These are phyloP conservation scores for Protobothrops flavoviridis DNA, from an alignment of 2,113 vertebrate genomes.

Conservation along the genomic window DNA sequence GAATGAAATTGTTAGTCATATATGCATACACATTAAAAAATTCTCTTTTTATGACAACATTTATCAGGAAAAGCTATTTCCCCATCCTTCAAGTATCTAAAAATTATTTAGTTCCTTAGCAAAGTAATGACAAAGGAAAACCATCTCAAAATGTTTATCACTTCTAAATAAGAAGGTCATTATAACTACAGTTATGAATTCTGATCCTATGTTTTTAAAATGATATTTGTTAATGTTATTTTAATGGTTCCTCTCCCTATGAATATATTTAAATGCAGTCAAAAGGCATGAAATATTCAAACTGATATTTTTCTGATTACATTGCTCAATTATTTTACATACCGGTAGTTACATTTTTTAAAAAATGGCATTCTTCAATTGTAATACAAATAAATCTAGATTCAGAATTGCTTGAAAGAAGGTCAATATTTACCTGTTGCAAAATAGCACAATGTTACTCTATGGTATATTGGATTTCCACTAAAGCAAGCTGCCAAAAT, in stretches of 20 bases:
- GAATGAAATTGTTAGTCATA: not conserved
- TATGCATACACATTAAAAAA: not conserved
- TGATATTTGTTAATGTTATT: slow-evolving; percentile 11
- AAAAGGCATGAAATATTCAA: slow-evolving; percentile 28
- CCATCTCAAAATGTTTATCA: not conserved
- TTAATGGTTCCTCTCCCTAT: slow-evolving; percentile 23
- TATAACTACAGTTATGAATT: not conserved
- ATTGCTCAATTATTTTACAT: slow-evolving; percentile 8
- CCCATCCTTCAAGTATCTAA: not conserved
- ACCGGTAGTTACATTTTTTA: slow-evolving; percentile 1
- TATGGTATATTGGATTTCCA: slow-evolving; percentile 29
- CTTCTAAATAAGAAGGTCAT: not conserved
- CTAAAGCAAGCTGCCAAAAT: slow-evolving; percentile 35
- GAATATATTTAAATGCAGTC: slow-evolving; percentile 26
- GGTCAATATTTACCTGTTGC: slow-evolving; percentile 39
- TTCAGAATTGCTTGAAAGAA: slow-evolving; percentile 24
- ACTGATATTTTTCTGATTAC: slow-evolving; percentile 38
- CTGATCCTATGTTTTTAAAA: slow-evolving; percentile 25
- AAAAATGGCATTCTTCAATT: slow-evolving; percentile 18
- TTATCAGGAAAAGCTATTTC: not conserved
- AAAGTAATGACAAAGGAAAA: not conserved
- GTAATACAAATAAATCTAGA: slow-evolving; percentile 16
- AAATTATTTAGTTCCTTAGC: not conserved
- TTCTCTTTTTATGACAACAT: not conserved
- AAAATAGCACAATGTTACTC: slow-evolving; percentile 36